Base-by-base conservation (phyloP, 2,888 invertebrate genomes). In the Agonopterix arenella region DNA sequence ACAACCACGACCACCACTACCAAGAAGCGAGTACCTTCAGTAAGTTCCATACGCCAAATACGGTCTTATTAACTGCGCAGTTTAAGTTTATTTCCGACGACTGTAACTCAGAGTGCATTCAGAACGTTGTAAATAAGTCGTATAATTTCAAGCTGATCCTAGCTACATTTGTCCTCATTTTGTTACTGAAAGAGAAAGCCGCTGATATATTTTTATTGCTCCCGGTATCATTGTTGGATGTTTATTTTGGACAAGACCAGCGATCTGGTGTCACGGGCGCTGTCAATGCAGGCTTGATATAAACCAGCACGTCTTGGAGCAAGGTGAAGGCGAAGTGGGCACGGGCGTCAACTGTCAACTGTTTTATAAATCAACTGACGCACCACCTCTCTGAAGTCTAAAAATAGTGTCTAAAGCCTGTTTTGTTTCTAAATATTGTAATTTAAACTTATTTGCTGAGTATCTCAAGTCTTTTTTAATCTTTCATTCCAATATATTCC, bases 301-400 rank as follows among this genome's bases (percentile, higher is more conserved):
- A 73, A 83, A 72, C 69, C 86, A 86, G 79, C 68, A n/a, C 5
- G 28, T 63, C 65, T 53, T 67, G 62, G 57, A 68, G 64, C 84
- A 88, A 88, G 89, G 89, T 86, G 84, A 88, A 86, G 89, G 88
- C 81, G 73, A 80, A 37, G 58, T 61, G 64, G 64, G 66, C 66
- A 60, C 70, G 58, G 58, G 60, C 70, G 73, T 73, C 80, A 77
- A 68, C 69, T 74, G 78, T 78, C 79, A 73, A 71, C 68, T 68
- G 70, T 71, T 70, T 71, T 79, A 79, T 76, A 76, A 76, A 81
- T 78, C 72, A 78, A 73, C 64, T 76, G 74, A 77, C 76, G 76
- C 73, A 73, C 66, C 61, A 60, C 55, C 55, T 62, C 55, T 62
- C 56, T 64, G 54, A 58, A 56, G 53, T 59, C 65, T 68, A 58